These are phyloP conservation scores for Melopsittacus undulatus DNA, from an alignment of 2,797 vertebrate species.

Conservation along the genomic window DNA sequence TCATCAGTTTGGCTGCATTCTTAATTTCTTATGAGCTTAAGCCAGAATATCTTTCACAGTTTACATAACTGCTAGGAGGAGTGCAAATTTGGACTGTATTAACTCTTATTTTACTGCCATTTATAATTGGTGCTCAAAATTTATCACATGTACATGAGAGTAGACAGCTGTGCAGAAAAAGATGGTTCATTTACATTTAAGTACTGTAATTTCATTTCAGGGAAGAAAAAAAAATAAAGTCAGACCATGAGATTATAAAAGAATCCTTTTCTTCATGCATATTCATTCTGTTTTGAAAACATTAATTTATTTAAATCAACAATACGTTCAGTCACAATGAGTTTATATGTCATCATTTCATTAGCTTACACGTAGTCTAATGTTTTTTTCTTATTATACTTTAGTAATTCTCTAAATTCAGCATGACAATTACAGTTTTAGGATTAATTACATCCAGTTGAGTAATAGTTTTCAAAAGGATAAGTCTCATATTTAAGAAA, in stretches of 20 bases:
- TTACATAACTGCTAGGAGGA: neutral
- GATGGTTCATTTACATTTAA: slow-evolving; percentile 35
- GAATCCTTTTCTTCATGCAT: neutral
- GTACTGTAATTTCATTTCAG: slow-evolving; percentile 16
- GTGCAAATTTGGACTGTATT: neutral
- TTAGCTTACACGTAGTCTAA: neutral
- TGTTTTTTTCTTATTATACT: neutral
- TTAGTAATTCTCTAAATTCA: neutral
- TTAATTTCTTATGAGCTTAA: neutral
- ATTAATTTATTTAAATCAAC: neutral
- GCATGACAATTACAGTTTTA: neutral
- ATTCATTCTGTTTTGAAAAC: slow-evolving; percentile 29
- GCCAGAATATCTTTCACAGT: neutral
- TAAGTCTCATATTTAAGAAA: neutral
- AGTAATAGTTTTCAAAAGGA: neutral
- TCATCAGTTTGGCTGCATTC: neutral
- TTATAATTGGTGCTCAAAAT: slow-evolving; percentile 47
- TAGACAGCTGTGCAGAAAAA: slow-evolving; percentile 25
- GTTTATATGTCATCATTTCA: neutral
- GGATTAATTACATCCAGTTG: neutral
- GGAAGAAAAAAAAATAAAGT: neutral
- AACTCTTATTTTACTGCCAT: neutral
- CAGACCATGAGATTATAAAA: neutral
- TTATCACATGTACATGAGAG: slow-evolving; percentile 9
- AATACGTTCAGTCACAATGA: neutral